Base-by-base conservation (phyloP, 2,113 vertebrate genomes). In the Oreochromis spilurus region DNA sequence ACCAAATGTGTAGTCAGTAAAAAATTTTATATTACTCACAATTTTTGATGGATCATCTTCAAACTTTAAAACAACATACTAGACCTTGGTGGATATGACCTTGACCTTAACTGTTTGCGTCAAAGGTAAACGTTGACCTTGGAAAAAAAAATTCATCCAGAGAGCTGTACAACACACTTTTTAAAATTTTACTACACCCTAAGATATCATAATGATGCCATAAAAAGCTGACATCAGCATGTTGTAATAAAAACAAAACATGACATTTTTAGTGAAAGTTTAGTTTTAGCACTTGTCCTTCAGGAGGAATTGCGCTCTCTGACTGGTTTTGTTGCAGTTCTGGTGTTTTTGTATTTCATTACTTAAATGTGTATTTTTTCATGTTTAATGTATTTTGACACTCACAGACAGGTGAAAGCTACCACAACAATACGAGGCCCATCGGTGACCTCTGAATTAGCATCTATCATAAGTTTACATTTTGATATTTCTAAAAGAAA, bases 21-120 rank as follows among this genome's bases (percentile, higher is more conserved):
- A 65, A 19, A 12, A 0, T 0, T 21, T 21, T 36, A n/a, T 7
- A 65, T 36, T 36, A n/a, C 17, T n/a, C 31, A n/a, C 58, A 36
- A 62, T 62, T 62, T 12, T 11, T 11, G 10, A 24, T 21, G n/a
- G 10, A 24, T 54, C 53, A 54, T 12, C 10, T 54, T 54, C n/a
- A 24, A 62, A 62, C 17, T 36, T 62, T 65, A 65, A 12, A 65
- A 65, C 31, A 36, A 36, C n/a, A 9, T 36, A 36, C 60, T n/a
- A 65, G 17, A 36, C 5, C 9, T 36, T 62, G 5, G 31, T 65
- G 31, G 60, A 65, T 17, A 65, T 65, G 60, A 38, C 31, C 17
- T 62, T 36, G 31, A 36, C 60, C 60, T 12, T 65, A 12, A 65
- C 31, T 62, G 31, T 12, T 62, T 62, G 17, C 2, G 1, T 62